Percentiles rank a stretch among this genome's conserved stretches.
These are phyloP conservation scores for Pogona vitticeps DNA, from an alignment of 2,113 vertebrate species.

Conservation along the genomic window DNA sequence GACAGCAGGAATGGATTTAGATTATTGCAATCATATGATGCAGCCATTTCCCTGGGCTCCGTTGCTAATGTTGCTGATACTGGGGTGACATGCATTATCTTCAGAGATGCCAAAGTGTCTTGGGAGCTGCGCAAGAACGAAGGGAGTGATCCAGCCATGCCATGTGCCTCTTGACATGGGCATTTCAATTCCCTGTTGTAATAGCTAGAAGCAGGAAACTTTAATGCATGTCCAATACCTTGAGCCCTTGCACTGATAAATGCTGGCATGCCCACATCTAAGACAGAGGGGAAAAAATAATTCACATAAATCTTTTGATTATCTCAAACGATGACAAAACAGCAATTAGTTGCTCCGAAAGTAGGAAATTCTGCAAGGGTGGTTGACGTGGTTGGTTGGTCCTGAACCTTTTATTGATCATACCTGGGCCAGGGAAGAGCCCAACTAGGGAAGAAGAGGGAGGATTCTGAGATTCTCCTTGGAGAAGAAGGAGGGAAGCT, in stretches of 20 bases:
- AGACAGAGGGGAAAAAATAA: no score
- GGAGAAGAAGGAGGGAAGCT: no score
- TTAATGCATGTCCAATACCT: background rate
- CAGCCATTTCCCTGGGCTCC: constrained; percentile 39
- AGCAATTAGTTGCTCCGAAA: no score
- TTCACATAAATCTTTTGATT: no score
- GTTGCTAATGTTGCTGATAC: constrained; percentile 52
- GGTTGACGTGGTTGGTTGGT: no score
- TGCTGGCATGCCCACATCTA: background rate
- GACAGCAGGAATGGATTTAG: constrained; percentile 52
- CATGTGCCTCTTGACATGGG: background rate
- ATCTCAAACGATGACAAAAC: no score
- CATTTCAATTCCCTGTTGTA: constrained; percentile 9
- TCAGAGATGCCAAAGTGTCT: constrained; percentile 45
- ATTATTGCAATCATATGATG: constrained; percentile 52
- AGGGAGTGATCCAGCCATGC: background rate
- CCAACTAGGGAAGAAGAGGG: no score
- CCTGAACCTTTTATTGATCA: no score
- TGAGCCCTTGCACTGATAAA: background rate
- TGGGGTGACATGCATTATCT: constrained; percentile 54
- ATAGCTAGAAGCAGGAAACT: constrained; percentile 5
- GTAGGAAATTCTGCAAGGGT: no score
- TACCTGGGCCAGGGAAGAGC: no score
- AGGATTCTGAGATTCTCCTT: no score
- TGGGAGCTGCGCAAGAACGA: background rate